Evolutionary conservation across 2,113 vertebrate species (phyloP).

Genomic region (Calyptommatus sinebrachiatus): DNA sequence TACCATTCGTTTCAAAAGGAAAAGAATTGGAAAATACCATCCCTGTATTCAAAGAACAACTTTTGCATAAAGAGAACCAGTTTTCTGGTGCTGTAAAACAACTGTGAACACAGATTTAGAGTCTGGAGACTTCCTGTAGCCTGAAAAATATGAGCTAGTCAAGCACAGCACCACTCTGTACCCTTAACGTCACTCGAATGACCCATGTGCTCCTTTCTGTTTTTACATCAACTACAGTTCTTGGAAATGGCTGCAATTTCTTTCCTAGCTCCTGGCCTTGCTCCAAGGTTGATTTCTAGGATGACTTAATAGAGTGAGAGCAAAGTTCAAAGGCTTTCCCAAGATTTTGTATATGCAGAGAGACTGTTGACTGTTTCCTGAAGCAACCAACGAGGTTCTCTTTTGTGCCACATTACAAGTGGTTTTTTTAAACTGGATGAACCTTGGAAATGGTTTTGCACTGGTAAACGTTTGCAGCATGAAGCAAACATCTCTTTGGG

Average conservation of each 20-base stretch:
- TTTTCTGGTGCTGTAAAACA: not conserved
- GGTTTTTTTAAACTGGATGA: not conserved
- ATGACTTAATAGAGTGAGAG: not conserved
- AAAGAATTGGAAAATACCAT: not conserved
- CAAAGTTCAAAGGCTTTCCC: slow-evolving; percentile 7
- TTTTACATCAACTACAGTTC: not conserved
- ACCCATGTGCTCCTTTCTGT: not conserved
- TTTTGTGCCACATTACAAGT: not conserved
- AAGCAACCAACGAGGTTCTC: not conserved
- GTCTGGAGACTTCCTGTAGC: not conserved
- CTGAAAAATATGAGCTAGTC: not conserved
- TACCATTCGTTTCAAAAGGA: not conserved
- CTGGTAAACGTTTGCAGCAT: not conserved
- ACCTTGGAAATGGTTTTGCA: not conserved
- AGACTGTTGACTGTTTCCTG: not conserved
- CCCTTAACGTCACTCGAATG: not conserved
- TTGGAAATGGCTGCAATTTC: not conserved
- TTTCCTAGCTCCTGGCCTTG: slow-evolving; percentile 2
- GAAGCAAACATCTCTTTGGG: not conserved
- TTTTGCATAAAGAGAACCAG: not conserved
- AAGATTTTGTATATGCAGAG: not conserved
- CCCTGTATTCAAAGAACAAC: not conserved
- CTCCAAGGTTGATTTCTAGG: not conserved
- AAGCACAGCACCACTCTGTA: not conserved
- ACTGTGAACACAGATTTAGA: not conserved